phyloP scores from a whole-genome alignment of 2,888 invertebrate genomes.

The Sylvicola cinctus region DNA sequence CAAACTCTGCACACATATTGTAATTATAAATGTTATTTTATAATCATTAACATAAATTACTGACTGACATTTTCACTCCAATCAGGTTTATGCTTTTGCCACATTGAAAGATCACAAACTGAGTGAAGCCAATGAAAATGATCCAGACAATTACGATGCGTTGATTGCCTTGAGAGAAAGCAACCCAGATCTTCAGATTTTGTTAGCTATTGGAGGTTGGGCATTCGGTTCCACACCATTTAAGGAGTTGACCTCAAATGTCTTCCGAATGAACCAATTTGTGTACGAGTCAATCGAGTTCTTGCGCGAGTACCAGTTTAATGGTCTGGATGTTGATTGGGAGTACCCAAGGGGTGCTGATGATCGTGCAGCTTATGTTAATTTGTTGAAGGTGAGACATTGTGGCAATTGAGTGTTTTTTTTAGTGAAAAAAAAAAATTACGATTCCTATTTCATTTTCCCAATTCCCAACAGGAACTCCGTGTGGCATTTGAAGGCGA shows the following conservation, averaged over 20 bases:
- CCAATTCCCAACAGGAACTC: conserved; percentile 46
- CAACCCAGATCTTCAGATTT: conserved; percentile 70
- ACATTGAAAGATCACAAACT: conserved; percentile 71
- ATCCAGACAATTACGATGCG: conserved; percentile 68
- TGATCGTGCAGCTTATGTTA: conserved; percentile 66
- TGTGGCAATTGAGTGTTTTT: background rate
- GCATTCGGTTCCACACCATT: conserved; percentile 89
- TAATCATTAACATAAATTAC: background rate
- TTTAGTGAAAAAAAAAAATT: background rate
- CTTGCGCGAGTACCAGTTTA: conserved; percentile 74
- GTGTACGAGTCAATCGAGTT: conserved; percentile 90
- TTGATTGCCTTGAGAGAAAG: conserved; percentile 69
- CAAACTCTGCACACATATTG: conserved; percentile 78
- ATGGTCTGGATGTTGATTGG: conserved; percentile 86
- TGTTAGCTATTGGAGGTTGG: conserved; percentile 87
- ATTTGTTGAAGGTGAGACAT: conserved; percentile 39
- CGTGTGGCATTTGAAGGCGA: conserved; percentile 82
- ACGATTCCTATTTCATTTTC: too few relatives aligned
- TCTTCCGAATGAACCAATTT: conserved; percentile 86
- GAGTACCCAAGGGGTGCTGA: conserved; percentile 82
- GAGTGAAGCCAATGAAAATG: conserved; percentile 58
- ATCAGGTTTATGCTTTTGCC: conserved; percentile 67
- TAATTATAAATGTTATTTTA: background rate
- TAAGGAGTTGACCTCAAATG: conserved; percentile 77
- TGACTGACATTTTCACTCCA: background rate